Percentiles rank a stretch among this genome's conserved stretches.
Evolutionary conservation across 30 jellyfish, hydroid and myxozoan species (phyloP).

Genomic region (Cassiopea xamachana): DNA sequence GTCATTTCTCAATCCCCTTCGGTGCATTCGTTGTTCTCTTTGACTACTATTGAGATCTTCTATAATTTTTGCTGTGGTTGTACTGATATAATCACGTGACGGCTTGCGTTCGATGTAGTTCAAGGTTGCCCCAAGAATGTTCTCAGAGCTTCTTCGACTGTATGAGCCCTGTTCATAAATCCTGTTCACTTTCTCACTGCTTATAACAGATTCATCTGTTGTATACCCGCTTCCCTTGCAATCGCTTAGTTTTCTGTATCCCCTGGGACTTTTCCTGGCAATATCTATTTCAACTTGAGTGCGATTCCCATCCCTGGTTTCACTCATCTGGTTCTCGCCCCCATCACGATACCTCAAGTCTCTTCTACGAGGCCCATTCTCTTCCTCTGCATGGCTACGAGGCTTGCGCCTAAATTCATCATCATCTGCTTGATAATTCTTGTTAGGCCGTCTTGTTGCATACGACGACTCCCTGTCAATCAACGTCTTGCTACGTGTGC

Average conservation of each 20-base stretch:
- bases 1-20: not conserved
- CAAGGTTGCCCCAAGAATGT: conserved; percentile 56
- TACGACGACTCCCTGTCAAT: conserved; percentile 8
- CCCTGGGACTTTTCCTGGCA: conserved; percentile 1
- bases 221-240: not conserved
- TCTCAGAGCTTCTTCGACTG: conserved; percentile 36
- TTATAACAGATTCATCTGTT: not conserved
- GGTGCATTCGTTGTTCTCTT: conserved; percentile 1
- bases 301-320: not conserved
- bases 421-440: conserved; percentile 64
- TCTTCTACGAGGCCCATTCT: not conserved
- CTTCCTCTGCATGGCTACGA: not conserved
- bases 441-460: conserved; percentile 67
- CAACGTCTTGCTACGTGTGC: not conserved
- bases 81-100: conserved; percentile 9
- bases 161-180: conserved; percentile 5
- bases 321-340: not conserved
- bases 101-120: conserved; percentile 32
- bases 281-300: not conserved
- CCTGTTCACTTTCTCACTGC: conserved; percentile 2
- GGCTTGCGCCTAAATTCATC: conserved; percentile 12
- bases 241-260: not conserved
- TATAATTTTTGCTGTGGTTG: conserved; percentile 10
- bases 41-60: conserved; percentile 9
- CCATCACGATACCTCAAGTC: not conserved